phyloP scores from a whole-genome alignment of 2,888 invertebrate species.

The Cheilosia variabilis region DNA sequence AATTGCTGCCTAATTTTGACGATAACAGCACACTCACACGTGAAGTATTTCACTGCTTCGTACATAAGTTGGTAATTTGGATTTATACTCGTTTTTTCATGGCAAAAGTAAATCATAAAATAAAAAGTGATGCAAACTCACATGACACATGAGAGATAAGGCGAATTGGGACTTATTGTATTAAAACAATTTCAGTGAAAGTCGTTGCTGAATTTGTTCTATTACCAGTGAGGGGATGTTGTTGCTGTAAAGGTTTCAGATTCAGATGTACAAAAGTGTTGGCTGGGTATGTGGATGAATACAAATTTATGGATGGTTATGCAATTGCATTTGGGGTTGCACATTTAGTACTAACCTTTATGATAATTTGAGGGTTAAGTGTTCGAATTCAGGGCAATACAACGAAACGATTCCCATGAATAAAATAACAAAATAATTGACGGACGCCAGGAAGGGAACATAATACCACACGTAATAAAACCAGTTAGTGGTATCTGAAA shows the following conservation, averaged over 20 bases:
- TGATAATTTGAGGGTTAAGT: too few relatives aligned
- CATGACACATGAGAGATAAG: constrained; percentile 2
- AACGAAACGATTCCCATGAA: too few relatives aligned
- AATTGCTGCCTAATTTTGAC: constrained; percentile 37
- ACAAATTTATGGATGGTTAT: too few relatives aligned
- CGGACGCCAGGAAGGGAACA: too few relatives aligned
- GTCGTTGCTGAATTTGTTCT: not conserved
- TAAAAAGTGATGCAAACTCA: not conserved
- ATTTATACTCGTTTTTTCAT: not conserved
- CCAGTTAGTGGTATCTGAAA: too few relatives aligned
- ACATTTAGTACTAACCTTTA: too few relatives aligned
- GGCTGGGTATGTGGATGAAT: too few relatives aligned
- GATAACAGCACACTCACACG: not conserved
- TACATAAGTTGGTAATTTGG: not conserved
- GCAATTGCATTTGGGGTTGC: too few relatives aligned
- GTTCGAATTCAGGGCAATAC: too few relatives aligned
- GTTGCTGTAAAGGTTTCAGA: not conserved
- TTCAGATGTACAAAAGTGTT: not conserved
- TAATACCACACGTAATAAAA: too few relatives aligned
- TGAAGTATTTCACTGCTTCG: not conserved
- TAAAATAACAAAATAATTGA: too few relatives aligned
- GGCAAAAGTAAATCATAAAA: not conserved
- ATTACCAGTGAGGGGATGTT: not conserved
- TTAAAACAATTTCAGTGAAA: not conserved
- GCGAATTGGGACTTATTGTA: not conserved